Evolutionary conservation across 2,888 invertebrate genomes (phyloP).

Genomic region (Cerceris rybyensis): DNA sequence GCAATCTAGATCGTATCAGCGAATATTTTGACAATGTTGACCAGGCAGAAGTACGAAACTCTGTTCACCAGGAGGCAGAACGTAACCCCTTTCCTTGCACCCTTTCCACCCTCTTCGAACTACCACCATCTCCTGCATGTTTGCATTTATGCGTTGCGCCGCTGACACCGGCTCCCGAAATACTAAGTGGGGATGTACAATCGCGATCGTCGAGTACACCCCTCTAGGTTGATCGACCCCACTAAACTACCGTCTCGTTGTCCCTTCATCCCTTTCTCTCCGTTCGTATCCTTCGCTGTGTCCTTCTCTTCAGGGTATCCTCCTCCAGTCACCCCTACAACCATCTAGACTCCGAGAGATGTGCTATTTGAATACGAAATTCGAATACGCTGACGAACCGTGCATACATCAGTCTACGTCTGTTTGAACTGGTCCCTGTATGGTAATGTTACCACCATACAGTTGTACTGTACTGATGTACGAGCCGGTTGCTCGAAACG

Average conservation of each 20-base stretch:
- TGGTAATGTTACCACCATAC: slow-evolving; percentile 73
- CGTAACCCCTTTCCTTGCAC: slow-evolving; percentile 12
- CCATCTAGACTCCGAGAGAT: slow-evolving; percentile 70
- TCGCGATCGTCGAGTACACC: slow-evolving; percentile 66
- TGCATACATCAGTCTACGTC: slow-evolving; percentile 80
- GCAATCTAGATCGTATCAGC: too few species aligned
- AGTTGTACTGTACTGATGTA: slow-evolving; percentile 37
- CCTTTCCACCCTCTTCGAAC: slow-evolving; percentile 23
- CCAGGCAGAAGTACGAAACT: too few species aligned
- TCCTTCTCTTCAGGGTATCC: slow-evolving; percentile 31
- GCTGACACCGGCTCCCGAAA: slow-evolving; percentile 69
- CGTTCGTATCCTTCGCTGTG: slow-evolving; percentile 7
- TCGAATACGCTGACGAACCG: slow-evolving; percentile 79
- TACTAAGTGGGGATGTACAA: slow-evolving; percentile 67
- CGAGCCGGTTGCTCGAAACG: slow-evolving; percentile 46
- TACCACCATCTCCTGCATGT: slow-evolving; percentile 49
- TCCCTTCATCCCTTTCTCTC: slow-evolving; percentile 30
- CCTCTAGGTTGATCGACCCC: slow-evolving; percentile 38
- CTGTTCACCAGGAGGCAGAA: too few species aligned
- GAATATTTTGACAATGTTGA: too few species aligned
- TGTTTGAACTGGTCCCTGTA: slow-evolving; percentile 80
- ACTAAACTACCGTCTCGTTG: slow-evolving; percentile 3
- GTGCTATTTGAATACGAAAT: slow-evolving; percentile 80
- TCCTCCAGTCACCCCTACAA: slow-evolving; percentile 60
- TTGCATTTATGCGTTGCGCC: slow-evolving; percentile 69